Evolutionary conservation across 1,140 invertebrate species (phyloP), one percentile per base, ranked within the genome.

Genomic region (Mesaphorura yosii): DNA sequence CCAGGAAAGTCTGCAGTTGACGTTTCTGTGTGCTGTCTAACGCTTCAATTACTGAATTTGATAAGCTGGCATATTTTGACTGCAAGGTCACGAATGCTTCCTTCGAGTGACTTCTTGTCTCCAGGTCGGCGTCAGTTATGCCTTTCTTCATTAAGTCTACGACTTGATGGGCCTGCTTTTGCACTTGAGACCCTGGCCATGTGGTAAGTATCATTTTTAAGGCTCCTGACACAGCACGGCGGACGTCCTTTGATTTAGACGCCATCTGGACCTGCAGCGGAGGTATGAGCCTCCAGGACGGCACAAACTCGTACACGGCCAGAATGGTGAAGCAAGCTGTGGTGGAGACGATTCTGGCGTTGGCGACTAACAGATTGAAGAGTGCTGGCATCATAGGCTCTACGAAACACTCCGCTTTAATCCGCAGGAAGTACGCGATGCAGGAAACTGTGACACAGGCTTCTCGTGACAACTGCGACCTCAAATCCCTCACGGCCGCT

Each of bases 211-310:
- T 47, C 34, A 59, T 44, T 48, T 59, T 59, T n/a, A 63, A 26
- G 15, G 53, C 55, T 1, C n/a, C 39, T 49, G 57, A 59, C 4
- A 63, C 57, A 12, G 61, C 61, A 29, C 61, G 48, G 1, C 61
- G 54, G 37, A 63, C 52, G 46, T 63, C 61, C 34, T 59, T 63
- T 20, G 61, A 59, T 40, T 63, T 63, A 14, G 57, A 58, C 29
- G 46, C 31, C 57, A 62, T 62, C 34, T 63, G 57, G 22, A 28
- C 39, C 45, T 59, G 61, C n/a, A 63, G 40, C 3, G 55, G 55
- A 12, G 61, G 61, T 31, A 63, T 31, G 10, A 63, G 53, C 12
- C 61, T 38, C 45, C 51, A 59, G 0, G 61, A 59, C 34, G 51
- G 57, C 14, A 63, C 55, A 26, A 39, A 48, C 29, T 63, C 61